Evolutionary conservation across 2,797 vertebrate species (phyloP), one percentile per base, ranked within the genome.

Genomic region (Paramormyrops hopkinsi): DNA sequence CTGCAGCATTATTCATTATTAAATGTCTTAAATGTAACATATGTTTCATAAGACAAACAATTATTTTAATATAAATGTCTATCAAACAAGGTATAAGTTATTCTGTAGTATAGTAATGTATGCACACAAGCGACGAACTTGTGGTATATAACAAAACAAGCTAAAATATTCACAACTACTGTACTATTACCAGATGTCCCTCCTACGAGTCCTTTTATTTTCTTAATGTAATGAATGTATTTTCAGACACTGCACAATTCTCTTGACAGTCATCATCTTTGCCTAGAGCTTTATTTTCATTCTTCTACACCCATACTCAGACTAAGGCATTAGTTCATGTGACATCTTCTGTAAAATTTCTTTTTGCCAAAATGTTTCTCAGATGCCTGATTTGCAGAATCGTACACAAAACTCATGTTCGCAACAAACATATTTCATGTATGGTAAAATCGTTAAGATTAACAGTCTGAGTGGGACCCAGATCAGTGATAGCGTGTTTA

Each of bases 181-280:
- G 50, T 54, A 29, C 50, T 25, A 33, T 51, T 29, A 54, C 50
- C 76, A 82, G 37, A 86, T 86, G 82, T 56, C 51, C 33, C 22
- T 87, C 85, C 85, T 33, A 53, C 12, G 1, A 41, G 29, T 19
- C 29, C 17, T 41, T 33, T 87, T 82, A n/a, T 82, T 82, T 82
- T 82, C 76, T 82, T 82, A 82, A 82, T 56, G 85, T 53, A 59
- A 59, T 53, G 11, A 54, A 19, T 59, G 25, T 56, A 87, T 87
- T 87, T 87, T 56, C 29, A 87, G 51, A 86, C 33, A 59, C 53
- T 59, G 12, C 50, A 29, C 22, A 87, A 12, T 37, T 59, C 53
- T 87, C 85, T 37, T 44, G 33, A 86, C n/a, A 29, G 84, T 53
- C 48, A 46, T 48, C 44, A 46, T 51, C 22, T 86, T 86, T 54